Percentiles rank a stretch among this genome's conserved stretches.
These are phyloP conservation scores for Brachypalpus laphriformis DNA, from an alignment of 2,888 invertebrate genomes.

Conservation along the genomic window DNA sequence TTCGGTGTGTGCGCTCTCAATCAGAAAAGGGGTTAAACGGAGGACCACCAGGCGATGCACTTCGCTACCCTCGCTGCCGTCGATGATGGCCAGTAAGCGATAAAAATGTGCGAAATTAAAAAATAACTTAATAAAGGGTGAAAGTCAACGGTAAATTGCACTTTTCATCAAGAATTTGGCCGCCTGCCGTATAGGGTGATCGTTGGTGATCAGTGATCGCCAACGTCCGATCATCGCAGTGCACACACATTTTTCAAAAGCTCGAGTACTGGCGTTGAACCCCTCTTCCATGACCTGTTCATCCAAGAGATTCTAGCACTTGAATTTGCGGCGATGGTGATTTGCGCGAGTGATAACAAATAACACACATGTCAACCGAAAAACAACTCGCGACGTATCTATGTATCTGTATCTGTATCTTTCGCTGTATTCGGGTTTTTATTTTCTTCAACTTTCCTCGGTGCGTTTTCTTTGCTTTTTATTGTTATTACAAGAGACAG, in stretches of 20 bases:
- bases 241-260: conserved; percentile 4
- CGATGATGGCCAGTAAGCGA: conserved; percentile 29
- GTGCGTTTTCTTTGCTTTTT: conserved; percentile 46
- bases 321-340: conserved; percentile 34
- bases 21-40: conserved; percentile 33
- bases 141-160: conserved; percentile 67
- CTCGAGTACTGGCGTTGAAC: conserved; percentile 22
- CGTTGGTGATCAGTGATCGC: conserved; percentile 42
- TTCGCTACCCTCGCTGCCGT: neutral
- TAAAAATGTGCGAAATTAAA: conserved; percentile 68
- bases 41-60: neutral
- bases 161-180: conserved; percentile 30
- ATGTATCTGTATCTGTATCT: neutral
- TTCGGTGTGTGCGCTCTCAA: conserved; percentile 9
- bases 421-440: neutral
- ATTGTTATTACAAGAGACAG: conserved; percentile 54
- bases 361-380: conserved; percentile 37
- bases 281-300: conserved; percentile 8
- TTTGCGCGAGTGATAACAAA: conserved; percentile 58
- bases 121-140: conserved; percentile 50
- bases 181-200: conserved; percentile 37
- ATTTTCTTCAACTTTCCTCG: conserved; percentile 26
- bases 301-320: conserved; percentile 13
- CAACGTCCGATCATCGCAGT: conserved; percentile 30
- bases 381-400: neutral